Percentiles rank a stretch among this genome's conserved stretches.
Evolutionary conservation across 2,113 vertebrate genomes (phyloP).

Genomic region (Hirundichthys speculiger): DNA sequence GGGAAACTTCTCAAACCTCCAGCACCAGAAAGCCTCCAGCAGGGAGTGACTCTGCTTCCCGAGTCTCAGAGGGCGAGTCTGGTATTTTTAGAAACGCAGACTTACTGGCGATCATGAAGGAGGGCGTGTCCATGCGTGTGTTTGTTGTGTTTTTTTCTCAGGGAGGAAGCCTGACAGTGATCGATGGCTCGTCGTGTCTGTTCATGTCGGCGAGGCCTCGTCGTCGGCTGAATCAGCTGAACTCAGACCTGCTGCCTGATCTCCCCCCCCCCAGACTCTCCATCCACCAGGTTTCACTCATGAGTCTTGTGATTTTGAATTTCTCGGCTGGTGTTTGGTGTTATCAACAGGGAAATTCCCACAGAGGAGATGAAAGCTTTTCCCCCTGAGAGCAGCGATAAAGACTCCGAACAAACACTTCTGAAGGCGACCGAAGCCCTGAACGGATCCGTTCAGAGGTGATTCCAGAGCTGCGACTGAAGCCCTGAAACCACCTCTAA

Average conservation of each 20-base stretch:
- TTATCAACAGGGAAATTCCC: conserved; percentile 24
- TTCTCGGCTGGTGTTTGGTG: too few relatives aligned
- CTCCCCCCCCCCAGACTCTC: too few relatives aligned
- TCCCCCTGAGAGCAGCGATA: neutral
- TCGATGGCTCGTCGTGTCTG: conserved; percentile 53
- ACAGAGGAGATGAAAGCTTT: neutral
- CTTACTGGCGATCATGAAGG: conserved; percentile 42
- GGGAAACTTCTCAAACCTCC: conserved; percentile 54
- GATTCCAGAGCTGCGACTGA: neutral
- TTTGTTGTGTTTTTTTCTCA: neutral
- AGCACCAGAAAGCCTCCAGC: conserved; percentile 39
- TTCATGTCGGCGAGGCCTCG: conserved; percentile 34
- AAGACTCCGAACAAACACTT: neutral
- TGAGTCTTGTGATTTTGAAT: too few relatives aligned
- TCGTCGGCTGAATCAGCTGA: conserved; percentile 19
- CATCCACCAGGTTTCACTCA: too few relatives aligned
- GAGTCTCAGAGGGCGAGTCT: conserved; percentile 43
- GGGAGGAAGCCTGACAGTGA: conserved; percentile 29
- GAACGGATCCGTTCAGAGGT: too few relatives aligned
- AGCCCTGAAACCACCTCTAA: too few relatives aligned
- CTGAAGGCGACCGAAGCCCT: neutral
- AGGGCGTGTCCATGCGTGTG: neutral
- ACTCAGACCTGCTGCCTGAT: too few relatives aligned
- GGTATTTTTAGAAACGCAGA: conserved; percentile 63
- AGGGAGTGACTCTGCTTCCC: conserved; percentile 48